These are phyloP conservation scores for Lacanobia wlatinum DNA, from an alignment of 2,888 invertebrate species.

Conservation along the genomic window DNA sequence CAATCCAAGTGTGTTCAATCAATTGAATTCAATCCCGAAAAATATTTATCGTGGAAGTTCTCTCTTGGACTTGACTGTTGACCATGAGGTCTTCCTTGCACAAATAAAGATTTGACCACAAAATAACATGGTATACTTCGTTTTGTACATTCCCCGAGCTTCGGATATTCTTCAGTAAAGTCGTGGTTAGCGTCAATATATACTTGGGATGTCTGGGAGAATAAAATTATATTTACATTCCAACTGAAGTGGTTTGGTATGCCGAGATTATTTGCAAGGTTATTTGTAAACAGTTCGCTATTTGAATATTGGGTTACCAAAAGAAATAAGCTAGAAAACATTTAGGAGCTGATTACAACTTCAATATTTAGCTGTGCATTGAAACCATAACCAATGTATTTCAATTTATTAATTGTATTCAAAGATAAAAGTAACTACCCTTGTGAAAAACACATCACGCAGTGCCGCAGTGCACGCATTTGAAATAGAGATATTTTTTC, in stretches of 20 bases:
- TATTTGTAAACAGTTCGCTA: no score
- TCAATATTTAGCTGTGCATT: background rate
- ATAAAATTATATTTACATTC: background rate
- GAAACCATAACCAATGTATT: background rate
- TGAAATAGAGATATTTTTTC: background rate
- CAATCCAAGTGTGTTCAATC: no score
- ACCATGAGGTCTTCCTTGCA: no score
- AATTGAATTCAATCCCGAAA: no score
- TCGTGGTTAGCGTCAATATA: background rate
- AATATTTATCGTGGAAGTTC: no score
- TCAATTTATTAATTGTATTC: no score
- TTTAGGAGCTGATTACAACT: no score
- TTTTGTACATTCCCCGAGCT: background rate
- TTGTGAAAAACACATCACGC: background rate
- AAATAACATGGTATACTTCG: background rate
- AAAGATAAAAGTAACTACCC: background rate
- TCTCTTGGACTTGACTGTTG: no score
- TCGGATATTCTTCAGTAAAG: background rate
- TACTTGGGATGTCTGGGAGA: background rate
- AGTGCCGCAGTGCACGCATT: background rate
- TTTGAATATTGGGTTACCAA: no score
- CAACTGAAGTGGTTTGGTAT: background rate
- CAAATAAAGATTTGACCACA: no score
- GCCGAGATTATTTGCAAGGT: background rate
- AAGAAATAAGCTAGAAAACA: no score